Evolutionary conservation across 2,113 vertebrate genomes (phyloP).

Genomic region (Oenanthe oenanthe): DNA sequence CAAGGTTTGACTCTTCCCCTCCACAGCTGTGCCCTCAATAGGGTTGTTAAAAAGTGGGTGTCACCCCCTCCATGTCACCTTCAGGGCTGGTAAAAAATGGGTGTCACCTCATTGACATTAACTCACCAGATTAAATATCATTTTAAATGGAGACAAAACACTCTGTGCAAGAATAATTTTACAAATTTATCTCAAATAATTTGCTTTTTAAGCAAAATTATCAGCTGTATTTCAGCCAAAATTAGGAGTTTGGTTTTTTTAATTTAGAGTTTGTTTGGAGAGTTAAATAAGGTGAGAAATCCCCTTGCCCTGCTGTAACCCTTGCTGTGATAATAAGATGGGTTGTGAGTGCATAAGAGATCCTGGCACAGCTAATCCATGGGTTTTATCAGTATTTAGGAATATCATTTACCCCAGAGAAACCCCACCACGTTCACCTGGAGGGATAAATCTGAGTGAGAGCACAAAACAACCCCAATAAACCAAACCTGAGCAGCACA

Average conservation of each 20-base stretch:
- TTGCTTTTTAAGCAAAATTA: background rate
- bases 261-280: background rate
- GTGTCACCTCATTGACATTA: background rate
- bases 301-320: background rate
- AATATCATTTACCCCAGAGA: background rate
- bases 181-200: background rate
- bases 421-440: background rate
- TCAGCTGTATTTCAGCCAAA: background rate
- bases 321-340: rapidly evolving
- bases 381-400: background rate
- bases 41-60: background rate
- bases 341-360: rapidly evolving
- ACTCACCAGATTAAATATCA: rapidly evolving
- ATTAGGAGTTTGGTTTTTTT: background rate
- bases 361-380: background rate
- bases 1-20: rapidly evolving
- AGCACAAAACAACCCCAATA: rapidly evolving
- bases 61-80: background rate
- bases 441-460: background rate
- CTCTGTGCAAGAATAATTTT: rapidly evolving
- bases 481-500: background rate
- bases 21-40: background rate
- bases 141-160: background rate
- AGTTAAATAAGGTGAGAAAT: background rate
- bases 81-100: background rate